Base-by-base conservation (phyloP, 2,113 vertebrate species). In the Varanus komodoensis region DNA sequence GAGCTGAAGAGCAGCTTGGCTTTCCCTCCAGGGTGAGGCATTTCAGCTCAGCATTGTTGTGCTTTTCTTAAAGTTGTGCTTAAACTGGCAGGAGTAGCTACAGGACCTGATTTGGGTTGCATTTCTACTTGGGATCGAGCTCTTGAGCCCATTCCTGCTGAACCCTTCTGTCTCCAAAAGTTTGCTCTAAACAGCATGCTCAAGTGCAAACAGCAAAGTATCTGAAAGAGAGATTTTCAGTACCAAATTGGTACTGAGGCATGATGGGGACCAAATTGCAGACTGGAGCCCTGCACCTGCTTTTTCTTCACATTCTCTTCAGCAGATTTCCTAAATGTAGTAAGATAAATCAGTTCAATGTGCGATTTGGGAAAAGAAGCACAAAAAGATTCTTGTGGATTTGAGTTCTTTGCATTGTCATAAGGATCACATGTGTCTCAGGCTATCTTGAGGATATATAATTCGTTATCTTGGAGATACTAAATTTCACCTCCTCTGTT, bases 401-500 rank as follows among this genome's bases (percentile, higher is more conserved):
- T 78, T 50, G 75, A 29, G 71, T 1, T 82, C 3, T 17, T 25
- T n/a, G 67, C 68, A 86, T 84, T 93, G 91, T 50, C 77, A 0
- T 15, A 32, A 7, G 12, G 11, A 32, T 2, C 54, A 73, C 50
- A 29, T 27, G 27, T 44, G 29, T 34, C 25, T 14, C 32, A 12
- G 17, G 34, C 25, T 38, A 44, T 71, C 52, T 61, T 71, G 27
- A 6, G 29, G 19, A 57, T 85, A 32, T 89, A 19, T 84, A 52
- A 17, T 61, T 69, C 57, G 50, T 54, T 83, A 48, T 32, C 23
- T 87, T 48, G 54, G 71, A 84, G 12, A 34, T 38, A 79, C 74
- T 89, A 27, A 71, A 38, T 69, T 89, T 54, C 38, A 79, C 1
- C 8, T 81, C 29, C 25, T 89, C 81, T 94, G 93, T 95, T 91